These are phyloP conservation scores for Styela clava DNA, from an alignment of 23 tunicate genomes.

Conservation along the genomic window DNA sequence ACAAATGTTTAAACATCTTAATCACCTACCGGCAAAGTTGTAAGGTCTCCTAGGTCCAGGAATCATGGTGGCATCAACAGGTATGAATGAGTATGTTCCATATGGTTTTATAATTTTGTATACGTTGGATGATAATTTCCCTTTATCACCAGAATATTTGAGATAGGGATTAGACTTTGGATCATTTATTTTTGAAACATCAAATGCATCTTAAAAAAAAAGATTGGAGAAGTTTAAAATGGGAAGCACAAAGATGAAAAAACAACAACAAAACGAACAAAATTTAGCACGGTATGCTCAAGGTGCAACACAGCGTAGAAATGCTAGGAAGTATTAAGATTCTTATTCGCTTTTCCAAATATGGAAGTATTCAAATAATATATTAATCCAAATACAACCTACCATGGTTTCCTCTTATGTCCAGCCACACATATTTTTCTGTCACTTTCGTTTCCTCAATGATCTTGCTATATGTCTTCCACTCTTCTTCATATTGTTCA, in stretches of 20 bases:
- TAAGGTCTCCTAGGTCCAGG: slow-evolving; percentile 93
- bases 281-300: too few relatives aligned
- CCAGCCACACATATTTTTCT: slow-evolving; percentile 69
- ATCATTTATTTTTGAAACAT: slow-evolving; percentile 38
- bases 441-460: slow-evolving; percentile 49
- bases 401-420: slow-evolving; percentile 97
- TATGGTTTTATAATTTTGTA: slow-evolving; percentile 42
- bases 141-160: slow-evolving; percentile 81
- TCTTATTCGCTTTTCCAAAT: neutral
- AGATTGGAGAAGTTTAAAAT: too few relatives aligned
- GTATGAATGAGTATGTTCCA: slow-evolving; percentile 87
- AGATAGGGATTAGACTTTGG: slow-evolving; percentile 40
- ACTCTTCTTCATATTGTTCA: slow-evolving; percentile 63
- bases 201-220: slow-evolving; percentile 68
- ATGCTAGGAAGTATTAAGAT: neutral
- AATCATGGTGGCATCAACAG: slow-evolving; percentile 74
- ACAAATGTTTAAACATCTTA: too few relatives aligned
- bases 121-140: slow-evolving; percentile 31
- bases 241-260: too few relatives aligned
- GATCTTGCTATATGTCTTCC: slow-evolving; percentile 75
- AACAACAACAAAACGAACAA: too few relatives aligned
- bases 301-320: too few relatives aligned
- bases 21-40: slow-evolving; percentile 70
- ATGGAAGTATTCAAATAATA: too few relatives aligned
- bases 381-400: slow-evolving; percentile 1